phyloP scores from a whole-genome alignment of 2,113 vertebrate species.

The Formicarius rufipectus region DNA sequence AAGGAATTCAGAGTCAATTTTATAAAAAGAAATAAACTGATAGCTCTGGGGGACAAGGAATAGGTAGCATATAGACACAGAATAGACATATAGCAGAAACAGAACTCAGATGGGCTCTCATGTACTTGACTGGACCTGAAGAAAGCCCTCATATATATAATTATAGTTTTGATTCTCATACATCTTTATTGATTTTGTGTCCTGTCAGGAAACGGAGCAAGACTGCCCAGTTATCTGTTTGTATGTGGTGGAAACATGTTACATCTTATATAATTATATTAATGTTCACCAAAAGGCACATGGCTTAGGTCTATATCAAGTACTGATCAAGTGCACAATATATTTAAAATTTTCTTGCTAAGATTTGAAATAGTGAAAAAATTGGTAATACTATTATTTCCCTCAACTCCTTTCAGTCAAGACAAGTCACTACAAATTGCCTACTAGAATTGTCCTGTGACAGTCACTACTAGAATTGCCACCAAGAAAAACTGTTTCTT shows the following conservation, averaged over 20 bases:
- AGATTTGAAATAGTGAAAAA: neutral
- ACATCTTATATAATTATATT: neutral
- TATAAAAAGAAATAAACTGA: neutral
- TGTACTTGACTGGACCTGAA: neutral
- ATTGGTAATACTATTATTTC: neutral
- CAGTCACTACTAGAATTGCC: neutral
- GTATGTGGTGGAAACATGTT: neutral
- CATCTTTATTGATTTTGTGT: neutral
- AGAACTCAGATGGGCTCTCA: neutral
- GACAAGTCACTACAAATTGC: neutral
- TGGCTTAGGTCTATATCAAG: neutral
- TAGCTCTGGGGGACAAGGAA: neutral
- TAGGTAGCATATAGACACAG: neutral
- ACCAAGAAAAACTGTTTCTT: neutral
- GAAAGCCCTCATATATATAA: neutral
- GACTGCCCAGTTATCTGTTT: neutral
- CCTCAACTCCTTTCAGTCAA: neutral
- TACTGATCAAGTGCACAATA: neutral
- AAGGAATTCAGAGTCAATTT: neutral
- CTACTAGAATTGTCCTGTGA: too few species aligned
- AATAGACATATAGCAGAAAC: rapidly evolving
- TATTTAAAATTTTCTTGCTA: neutral
- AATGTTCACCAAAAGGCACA: neutral
- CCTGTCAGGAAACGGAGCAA: neutral
- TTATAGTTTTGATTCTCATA: neutral